Percentiles rank a stretch among this genome's conserved stretches.
Conservation (phyloP, 2,888 invertebrate genomes). For the Oligia latruncula region DNA sequence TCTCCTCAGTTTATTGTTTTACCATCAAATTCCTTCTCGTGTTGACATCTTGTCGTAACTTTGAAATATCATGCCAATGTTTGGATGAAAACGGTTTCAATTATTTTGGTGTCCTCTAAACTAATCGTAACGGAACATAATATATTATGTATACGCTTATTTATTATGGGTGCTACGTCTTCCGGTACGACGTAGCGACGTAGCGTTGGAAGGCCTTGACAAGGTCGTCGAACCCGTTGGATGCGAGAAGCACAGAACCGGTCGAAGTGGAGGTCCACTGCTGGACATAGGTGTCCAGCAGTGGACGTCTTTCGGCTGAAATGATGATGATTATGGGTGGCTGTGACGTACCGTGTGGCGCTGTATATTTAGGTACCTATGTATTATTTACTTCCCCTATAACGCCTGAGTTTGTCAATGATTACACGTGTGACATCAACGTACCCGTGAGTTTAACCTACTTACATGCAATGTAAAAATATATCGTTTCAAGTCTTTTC, state of each 20-base stretch:
- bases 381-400: conserved; percentile 9
- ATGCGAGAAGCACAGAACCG: too few species aligned
- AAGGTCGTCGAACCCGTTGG: too few species aligned
- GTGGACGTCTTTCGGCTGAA: too few species aligned
- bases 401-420: background rate
- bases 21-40: conserved; percentile 10
- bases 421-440: background rate
- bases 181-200: too few species aligned
- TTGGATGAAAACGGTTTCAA: conserved; percentile 27
- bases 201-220: too few species aligned
- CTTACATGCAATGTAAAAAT: background rate
- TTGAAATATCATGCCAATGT: conserved; percentile 37
- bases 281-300: too few species aligned
- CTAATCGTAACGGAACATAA: conserved; percentile 14
- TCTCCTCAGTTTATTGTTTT: conserved; percentile 31
- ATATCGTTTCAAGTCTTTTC: background rate
- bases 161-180: background rate
- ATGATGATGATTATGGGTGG: background rate
- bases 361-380: background rate
- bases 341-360: background rate
- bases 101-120: conserved; percentile 39
- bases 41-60: conserved; percentile 36
- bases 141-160: conserved; percentile 32
- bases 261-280: too few species aligned
- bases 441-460: background rate